Percentiles rank a stretch among this genome's conserved stretches.
These are phyloP conservation scores for Gila orcuttii DNA, from an alignment of 2,113 vertebrate species.

Conservation along the genomic window DNA sequence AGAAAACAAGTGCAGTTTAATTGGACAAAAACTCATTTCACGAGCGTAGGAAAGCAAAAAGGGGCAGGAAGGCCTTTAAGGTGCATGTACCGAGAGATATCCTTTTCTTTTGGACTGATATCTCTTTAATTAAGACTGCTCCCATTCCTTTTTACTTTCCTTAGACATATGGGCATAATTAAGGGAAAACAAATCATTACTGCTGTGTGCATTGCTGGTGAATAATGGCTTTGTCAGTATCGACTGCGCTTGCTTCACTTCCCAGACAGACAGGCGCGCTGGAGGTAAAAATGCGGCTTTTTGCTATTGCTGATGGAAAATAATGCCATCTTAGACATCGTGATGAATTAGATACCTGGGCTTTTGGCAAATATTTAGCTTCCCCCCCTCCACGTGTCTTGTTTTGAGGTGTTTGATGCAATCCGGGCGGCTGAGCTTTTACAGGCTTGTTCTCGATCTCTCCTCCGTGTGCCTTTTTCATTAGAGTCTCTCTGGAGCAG, in stretches of 20 bases:
- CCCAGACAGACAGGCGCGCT: slow-evolving; percentile 24
- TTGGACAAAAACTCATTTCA: slow-evolving; percentile 63
- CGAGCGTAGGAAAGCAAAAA: not conserved
- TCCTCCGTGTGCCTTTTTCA: slow-evolving; percentile 27
- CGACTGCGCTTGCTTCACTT: slow-evolving; percentile 37
- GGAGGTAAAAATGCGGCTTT: slow-evolving; percentile 29
- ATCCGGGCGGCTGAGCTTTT: not conserved
- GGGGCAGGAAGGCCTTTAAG: slow-evolving; percentile 33
- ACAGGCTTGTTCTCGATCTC: slow-evolving; percentile 1
- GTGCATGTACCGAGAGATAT: slow-evolving; percentile 46
- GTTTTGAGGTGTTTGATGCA: slow-evolving; percentile 12
- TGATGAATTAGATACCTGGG: slow-evolving; percentile 30
- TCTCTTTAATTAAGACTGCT: slow-evolving; percentile 60
- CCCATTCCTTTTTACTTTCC: slow-evolving; percentile 38
- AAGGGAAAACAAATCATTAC: slow-evolving; percentile 64
- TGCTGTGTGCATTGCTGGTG: slow-evolving; percentile 43
- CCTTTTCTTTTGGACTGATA: no score
- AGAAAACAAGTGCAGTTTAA: slow-evolving; percentile 53
- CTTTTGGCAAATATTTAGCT: slow-evolving; percentile 27
- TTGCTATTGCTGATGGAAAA: slow-evolving; percentile 41
- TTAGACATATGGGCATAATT: slow-evolving; percentile 64
- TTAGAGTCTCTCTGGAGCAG: slow-evolving; percentile 7
- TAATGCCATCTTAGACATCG: slow-evolving; percentile 27
- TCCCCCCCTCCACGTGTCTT: not conserved
- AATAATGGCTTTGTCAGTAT: slow-evolving; percentile 38